Base-by-base conservation (phyloP, 2,888 invertebrate genomes). In the Oscheius onirici region DNA sequence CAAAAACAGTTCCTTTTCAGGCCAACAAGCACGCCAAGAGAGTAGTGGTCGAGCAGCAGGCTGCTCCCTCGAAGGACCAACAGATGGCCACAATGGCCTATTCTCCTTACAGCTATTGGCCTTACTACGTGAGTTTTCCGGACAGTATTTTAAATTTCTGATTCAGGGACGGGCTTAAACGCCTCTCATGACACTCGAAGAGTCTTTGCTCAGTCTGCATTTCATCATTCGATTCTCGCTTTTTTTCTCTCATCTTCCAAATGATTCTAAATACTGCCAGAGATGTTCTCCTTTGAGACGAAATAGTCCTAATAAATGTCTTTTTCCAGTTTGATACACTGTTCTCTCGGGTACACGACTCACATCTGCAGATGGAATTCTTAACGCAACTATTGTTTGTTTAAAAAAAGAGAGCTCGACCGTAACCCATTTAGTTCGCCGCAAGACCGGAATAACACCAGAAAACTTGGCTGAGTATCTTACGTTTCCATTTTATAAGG, bases 91-190 rank as follows among this genome's bases (percentile, higher is more conserved):
- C 82, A 20, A 80, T 83, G 77, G 80, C 75, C 58, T 85, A 85
- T 79, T 83, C 84, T 74, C 83, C 85, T 41, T 84, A 85, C 77
- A 83, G 81, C 46, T 85, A 85, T 74, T 85, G 84, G 84, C 84
- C 84, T 40, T 85, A 85, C 71, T 85, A 85, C 72, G 84, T 34
- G 34, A 34, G 34, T 34, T 34, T 34, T 8, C 34, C n/a, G n/a
- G n/a, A n/a, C n/a, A n/a, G n/a, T n/a, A n/a, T n/a, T n/a, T n/a
- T n/a, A n/a, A n/a, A n/a, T n/a, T n/a, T n/a, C n/a, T n/a, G n/a
- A 8, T 34, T 34, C 8, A 34, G 34, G 57, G 57, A 52, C 17
- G 52, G 22, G 52, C 52, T 28, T 57, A 34, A 34, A 13, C 57
- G 13, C 34, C 52, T 34, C 34, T 34, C 57, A 52, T 52, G 52